Evolutionary conservation across 64 coral and sea anemone genomes (phyloP), one percentile per base, ranked within the genome.

Genomic region (Porites lutea): DNA sequence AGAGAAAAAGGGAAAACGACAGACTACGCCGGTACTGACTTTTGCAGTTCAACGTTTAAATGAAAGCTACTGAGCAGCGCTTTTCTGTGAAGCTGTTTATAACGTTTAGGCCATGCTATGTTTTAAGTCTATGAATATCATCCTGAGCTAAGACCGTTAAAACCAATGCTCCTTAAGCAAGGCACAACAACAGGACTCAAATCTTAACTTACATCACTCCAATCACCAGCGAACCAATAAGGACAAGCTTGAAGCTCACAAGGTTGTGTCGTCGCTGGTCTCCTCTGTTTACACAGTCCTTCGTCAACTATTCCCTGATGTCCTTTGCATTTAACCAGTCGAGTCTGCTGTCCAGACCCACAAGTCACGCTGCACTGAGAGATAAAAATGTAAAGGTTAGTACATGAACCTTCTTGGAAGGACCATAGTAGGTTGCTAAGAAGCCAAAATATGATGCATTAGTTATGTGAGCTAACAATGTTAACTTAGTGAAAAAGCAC

Each of bases 361-460:
- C 91, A 93, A 3, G 91, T 87, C 71, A 72, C 83, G 58, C 82
- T 87, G 20, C 91, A 93, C 91, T 93, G 75, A 65, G 61, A 93
- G 63, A 71, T 19, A 48, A 71, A 52, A 64, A 55, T 2, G 8
- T 66, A 15, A 75, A 88, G 13, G 71, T 75, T 5, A 68, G 21
- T 47, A 5, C 5, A 13, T 27, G 45, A 74, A 9, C 45, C 8
- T 44, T 37, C 27, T 37, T 37, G 27, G 27, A 37, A 37, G 27
- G 27, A 37, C 27, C 27, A 37, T 37, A 37, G 27, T 37, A 37
- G 27, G 27, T 37, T 37, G 27, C 27, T 37, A 37, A 37, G 27
- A 37, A 37, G 27, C 27, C 27, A 37, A 37, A 37, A 37, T 37
- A 12, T 12, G 16, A 37, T 37, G 27, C 27, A 37, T 37, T 37